Base-by-base conservation (phyloP, 2,113 vertebrate species). In the Sminthopsis crassicaudata region DNA sequence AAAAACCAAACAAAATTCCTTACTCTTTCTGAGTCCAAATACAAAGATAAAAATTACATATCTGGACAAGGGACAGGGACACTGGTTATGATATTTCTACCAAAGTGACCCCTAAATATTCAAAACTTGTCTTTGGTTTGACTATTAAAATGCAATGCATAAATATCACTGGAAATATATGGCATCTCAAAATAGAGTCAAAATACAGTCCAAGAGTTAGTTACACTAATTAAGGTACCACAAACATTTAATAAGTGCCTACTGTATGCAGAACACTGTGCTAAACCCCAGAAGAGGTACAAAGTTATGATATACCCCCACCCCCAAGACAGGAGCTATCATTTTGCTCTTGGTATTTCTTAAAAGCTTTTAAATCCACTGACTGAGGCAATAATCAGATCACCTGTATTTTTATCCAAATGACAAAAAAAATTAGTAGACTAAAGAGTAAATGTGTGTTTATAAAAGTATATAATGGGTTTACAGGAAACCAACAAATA, bases 71-170 rank as follows among this genome's bases (percentile, higher is more conserved):
- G 57, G 91, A 91, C 2, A n/a, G 46, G 52, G 52, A 57, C 46
- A 92, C 9, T 24, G 27, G 42, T 94, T 57, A 76, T 22, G 26
- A 26, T 36, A 67, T 51, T 22, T 88, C 89, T 48, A 25, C 23
- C 51, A 4, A 90, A 91, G 23, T 67, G 42, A 90, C 14, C 36
- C 19, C 67, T 76, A 95, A 52, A 91, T 51, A 19, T 91, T 67
- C 22, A 48, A 53, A n/a, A 89, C 16, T 26, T 27, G 67, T 54
- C 23, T 92, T 11, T 84, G n/a, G n/a, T n/a, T 52, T 92, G 9
- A 2, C 16, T 36, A 88, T 46, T 90, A 96, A 96, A 96, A 91
- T 91, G 12, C n/a, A 91, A 88, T 52, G 8, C 24, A 36, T 94
- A 94, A 88, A 24, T 2, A 55, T n/a, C 6, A 89, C 26, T 89